phyloP scores from a whole-genome alignment of 2,888 invertebrate genomes.

The Phorcus lineatus region DNA sequence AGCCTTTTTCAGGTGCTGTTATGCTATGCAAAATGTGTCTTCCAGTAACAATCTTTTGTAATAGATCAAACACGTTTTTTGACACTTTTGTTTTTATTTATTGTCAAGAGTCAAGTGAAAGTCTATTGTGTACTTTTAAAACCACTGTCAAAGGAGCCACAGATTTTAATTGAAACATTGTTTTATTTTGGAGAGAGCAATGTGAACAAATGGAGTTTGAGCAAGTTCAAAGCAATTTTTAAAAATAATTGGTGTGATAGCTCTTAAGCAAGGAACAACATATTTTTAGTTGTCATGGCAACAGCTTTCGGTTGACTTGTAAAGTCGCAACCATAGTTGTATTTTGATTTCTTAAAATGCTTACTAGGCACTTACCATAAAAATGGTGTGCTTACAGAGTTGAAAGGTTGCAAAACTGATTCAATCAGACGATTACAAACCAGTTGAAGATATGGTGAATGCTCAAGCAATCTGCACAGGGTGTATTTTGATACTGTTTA shows the following conservation, averaged over 20 bases:
- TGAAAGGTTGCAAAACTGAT: neutral
- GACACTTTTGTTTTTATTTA: slow-evolving; percentile 15
- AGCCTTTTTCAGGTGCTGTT: neutral
- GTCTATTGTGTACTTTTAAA: neutral
- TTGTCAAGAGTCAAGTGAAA: neutral
- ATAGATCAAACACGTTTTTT: neutral
- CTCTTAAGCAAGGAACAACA: too few relatives aligned
- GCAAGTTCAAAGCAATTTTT: too few relatives aligned
- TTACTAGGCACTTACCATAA: neutral
- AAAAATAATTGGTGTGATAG: too few relatives aligned
- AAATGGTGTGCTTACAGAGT: neutral
- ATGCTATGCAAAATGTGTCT: neutral
- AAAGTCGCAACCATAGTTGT: neutral
- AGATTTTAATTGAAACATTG: neutral
- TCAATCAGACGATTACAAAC: too few relatives aligned
- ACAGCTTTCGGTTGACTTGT: neutral
- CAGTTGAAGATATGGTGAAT: neutral
- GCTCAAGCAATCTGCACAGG: neutral
- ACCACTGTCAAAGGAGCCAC: slow-evolving; percentile 1
- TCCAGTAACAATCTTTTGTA: neutral
- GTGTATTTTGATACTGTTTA: slow-evolving; percentile 5
- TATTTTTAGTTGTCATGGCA: too few relatives aligned
- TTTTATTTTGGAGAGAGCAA: neutral
- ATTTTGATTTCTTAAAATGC: neutral
- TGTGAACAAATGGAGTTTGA: neutral